Base-by-base conservation (phyloP, 2,888 invertebrate species). In the Hipparchia semele region DNA sequence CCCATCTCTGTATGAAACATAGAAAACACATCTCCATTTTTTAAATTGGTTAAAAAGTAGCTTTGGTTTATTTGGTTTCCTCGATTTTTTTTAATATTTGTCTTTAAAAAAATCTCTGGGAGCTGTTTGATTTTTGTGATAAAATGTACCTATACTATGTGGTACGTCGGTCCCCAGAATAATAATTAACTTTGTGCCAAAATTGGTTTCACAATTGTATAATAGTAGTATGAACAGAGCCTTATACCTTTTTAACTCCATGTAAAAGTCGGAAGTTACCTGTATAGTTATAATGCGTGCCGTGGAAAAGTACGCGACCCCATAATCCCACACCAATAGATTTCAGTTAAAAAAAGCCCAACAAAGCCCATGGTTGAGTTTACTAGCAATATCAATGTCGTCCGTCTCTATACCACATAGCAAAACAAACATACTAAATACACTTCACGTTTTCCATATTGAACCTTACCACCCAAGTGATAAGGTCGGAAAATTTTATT, bases 381-480 rank as follows among this genome's bases (percentile, higher is more conserved):
- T 56, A 68, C 72, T 70, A 72, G 72, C 70, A 72, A 74, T 74
- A 74, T 74, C 72, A 72, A 72, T 74, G 74, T 72, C 74, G 70
- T 74, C 70, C 72, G 70, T 74, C 74, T 72, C 70, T 74, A 72
- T 74, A 67, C 70, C 62, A 46, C 70, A 70, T 72, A 61, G 67
- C 70, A 69, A 61, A 66, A 74, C 71, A 68, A 68, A 71, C 45
- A 13, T 59, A 56, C 1, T n/a, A 23, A 51, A 12, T 54, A 59
- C 45, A 62, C 9, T 12, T 13, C 2, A 54, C 53, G 33, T 70
- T 59, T 4, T n/a, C 45, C 7, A 59, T 9, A 23, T 9, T 60
- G 53, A 70, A 64, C 70, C 68, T 68, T 74, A 70, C 3, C 0
- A 0, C 6, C 1, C 9, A n/a, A 1, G 5, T 2, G 6, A 53